phyloP scores from a whole-genome alignment of 2,888 invertebrate genomes.

The Lissocephala sabroskyi region DNA sequence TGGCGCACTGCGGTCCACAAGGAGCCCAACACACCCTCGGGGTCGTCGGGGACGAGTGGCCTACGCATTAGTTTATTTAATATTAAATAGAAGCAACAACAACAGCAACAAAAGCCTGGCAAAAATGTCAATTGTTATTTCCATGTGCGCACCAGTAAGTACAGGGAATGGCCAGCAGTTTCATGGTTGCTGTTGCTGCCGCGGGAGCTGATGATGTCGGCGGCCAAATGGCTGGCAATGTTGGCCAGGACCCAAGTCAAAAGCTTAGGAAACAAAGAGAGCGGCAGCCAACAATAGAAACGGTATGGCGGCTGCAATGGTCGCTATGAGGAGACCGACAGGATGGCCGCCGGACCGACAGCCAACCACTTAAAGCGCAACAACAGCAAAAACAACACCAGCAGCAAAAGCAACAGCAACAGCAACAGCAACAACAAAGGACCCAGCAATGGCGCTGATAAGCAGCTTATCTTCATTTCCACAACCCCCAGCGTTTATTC shows the following conservation, averaged over 20 bases:
- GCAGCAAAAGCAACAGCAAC: conserved; percentile 19
- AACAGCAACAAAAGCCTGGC: conserved; percentile 22
- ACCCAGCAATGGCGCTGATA: conserved; percentile 40
- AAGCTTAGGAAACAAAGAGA: conserved; percentile 5
- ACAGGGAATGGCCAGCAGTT: background rate
- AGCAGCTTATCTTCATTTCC: conserved; percentile 60
- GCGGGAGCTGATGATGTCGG: background rate
- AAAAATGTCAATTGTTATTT: conserved; percentile 38
- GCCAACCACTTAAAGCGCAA: conserved; percentile 1
- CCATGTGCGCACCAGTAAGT: background rate
- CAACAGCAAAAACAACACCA: conserved; percentile 28
- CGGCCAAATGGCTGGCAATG: background rate
- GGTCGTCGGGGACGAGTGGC: background rate
- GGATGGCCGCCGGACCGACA: conserved; percentile 9
- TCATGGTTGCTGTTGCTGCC: background rate
- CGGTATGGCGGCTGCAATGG: conserved; percentile 1
- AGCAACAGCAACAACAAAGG: conserved; percentile 24
- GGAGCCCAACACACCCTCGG: too few species aligned
- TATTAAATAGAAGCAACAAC: conserved; percentile 35
- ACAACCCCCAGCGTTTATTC: conserved; percentile 19
- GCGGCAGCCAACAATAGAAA: conserved; percentile 18
- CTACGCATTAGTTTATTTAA: conserved; percentile 43
- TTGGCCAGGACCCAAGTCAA: background rate
- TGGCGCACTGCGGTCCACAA: background rate
- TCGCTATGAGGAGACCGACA: background rate